Percentiles rank a stretch among this genome's conserved stretches.
These are phyloP conservation scores for Coleophora flavipennella DNA, from an alignment of 2,888 invertebrate species.

Conservation along the genomic window DNA sequence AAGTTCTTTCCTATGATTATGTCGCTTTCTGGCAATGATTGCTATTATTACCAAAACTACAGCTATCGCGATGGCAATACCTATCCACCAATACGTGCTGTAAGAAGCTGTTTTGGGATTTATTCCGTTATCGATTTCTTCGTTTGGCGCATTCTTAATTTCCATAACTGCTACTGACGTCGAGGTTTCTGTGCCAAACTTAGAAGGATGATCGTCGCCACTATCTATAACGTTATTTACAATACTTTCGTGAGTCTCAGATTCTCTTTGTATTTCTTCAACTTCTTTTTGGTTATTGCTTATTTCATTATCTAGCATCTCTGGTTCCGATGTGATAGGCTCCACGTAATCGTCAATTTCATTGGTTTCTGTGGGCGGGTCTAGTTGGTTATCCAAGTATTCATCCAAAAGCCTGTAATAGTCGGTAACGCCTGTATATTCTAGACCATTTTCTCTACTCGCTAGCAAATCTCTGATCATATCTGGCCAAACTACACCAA, in stretches of 20 bases:
- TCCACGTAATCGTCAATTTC: conserved; percentile 47
- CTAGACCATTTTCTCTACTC: conserved; percentile 58
- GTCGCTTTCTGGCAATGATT: conserved; percentile 63
- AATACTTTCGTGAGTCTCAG: conserved; percentile 22
- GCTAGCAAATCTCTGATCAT: conserved; percentile 61
- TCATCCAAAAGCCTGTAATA: conserved; percentile 71
- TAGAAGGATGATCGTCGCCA: conserved; percentile 38
- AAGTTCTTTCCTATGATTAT: conserved; percentile 61
- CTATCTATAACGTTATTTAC: conserved; percentile 47
- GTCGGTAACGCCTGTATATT: conserved; percentile 62
- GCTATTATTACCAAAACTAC: conserved; percentile 53
- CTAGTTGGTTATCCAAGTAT: conserved; percentile 65
- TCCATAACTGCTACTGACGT: conserved; percentile 56
- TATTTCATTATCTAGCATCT: conserved; percentile 41
- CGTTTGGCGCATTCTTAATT: conserved; percentile 49
- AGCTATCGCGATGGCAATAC: conserved; percentile 54
- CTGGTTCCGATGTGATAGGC: conserved; percentile 28
- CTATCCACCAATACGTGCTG: conserved; percentile 66
- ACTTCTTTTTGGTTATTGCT: conserved; percentile 20
- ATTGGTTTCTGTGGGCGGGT: conserved; percentile 34
- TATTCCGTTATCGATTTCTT: conserved; percentile 29
- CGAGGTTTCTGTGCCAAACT: conserved; percentile 48
- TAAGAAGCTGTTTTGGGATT: conserved; percentile 55
- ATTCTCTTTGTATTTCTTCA: conserved; percentile 21
- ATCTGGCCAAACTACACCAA: conserved; percentile 56